Evolutionary conservation across 2,888 invertebrate species (phyloP).

Genomic region (Neoaliturus tenellus): DNA sequence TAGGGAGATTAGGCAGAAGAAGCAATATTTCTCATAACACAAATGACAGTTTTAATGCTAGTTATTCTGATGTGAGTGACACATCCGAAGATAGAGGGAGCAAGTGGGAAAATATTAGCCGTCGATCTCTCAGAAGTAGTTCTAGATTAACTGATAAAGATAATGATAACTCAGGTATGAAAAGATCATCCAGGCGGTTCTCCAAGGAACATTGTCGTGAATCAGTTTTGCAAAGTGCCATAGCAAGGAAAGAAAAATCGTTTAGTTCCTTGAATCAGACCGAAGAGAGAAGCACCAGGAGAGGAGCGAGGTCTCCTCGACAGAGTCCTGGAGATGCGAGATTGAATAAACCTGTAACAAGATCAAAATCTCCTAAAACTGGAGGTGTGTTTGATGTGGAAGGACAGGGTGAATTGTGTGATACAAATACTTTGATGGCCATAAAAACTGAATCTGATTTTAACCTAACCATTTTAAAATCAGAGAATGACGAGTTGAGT

Average conservation of each 20-base stretch:
- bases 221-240: constrained; percentile 82
- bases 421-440: constrained; percentile 13
- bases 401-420: constrained; percentile 12
- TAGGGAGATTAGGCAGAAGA: constrained; percentile 65
- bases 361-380: constrained; percentile 55
- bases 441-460: constrained; percentile 38
- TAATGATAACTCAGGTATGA: constrained; percentile 71
- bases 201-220: constrained; percentile 78
- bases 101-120: constrained; percentile 42
- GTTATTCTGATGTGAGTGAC: constrained; percentile 6
- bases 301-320: constrained; percentile 60
- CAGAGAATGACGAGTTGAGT: constrained; percentile 36
- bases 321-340: constrained; percentile 52
- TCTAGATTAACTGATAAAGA: constrained; percentile 36
- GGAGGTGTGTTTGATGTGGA: background rate
- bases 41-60: constrained; percentile 19
- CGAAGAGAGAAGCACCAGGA: constrained; percentile 74
- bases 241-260: constrained; percentile 83
- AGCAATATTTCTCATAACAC: background rate
- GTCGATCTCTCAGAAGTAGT: constrained; percentile 49
- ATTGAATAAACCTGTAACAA: constrained; percentile 17
- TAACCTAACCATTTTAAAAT: background rate
- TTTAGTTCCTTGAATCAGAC: constrained; percentile 72
- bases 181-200: constrained; percentile 79
- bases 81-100: constrained; percentile 24